These are phyloP conservation scores for Drosophila siamana DNA, from an alignment of 2,888 invertebrate species.

Conservation along the genomic window DNA sequence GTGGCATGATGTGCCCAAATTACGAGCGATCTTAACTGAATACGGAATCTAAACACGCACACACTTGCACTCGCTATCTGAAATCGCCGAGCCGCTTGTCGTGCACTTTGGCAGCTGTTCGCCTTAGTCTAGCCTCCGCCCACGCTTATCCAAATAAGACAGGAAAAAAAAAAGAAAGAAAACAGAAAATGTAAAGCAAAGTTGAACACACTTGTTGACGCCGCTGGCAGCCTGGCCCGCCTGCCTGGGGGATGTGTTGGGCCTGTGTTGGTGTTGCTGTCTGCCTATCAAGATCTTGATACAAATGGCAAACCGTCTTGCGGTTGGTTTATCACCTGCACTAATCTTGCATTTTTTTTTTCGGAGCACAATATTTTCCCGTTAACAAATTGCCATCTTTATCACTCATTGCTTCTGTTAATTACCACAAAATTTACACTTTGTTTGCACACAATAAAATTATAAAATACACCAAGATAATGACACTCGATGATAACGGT, in stretches of 20 bases:
- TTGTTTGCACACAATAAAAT: constrained; percentile 56
- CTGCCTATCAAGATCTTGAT: constrained; percentile 36
- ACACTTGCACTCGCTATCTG: constrained; percentile 6
- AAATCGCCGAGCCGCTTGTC: background rate
- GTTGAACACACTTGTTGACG: constrained; percentile 25
- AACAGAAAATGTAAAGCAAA: background rate
- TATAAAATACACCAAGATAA: constrained; percentile 18
- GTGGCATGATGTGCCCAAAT: constrained; percentile 64
- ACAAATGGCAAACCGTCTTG: background rate
- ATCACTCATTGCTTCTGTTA: constrained; percentile 57
- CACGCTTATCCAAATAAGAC: constrained; percentile 19
- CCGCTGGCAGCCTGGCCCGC: constrained; percentile 17
- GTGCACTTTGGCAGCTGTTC: background rate
- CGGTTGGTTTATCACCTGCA: constrained; percentile 46
- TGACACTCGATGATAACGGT: constrained; percentile 13
- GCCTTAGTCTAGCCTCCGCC: constrained; percentile 14
- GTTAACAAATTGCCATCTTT: constrained; percentile 35
- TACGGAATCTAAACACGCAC: constrained; percentile 2
- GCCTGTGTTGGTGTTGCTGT: constrained; percentile 4
- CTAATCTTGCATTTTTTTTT: constrained; percentile 47
- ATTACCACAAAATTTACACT: constrained; percentile 57
- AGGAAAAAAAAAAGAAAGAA: no score
- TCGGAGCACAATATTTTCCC: constrained; percentile 27
- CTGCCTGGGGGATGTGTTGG: background rate
- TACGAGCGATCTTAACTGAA: constrained; percentile 70